These are phyloP conservation scores for Phymatocera aterrima DNA, from an alignment of 2,888 invertebrate genomes.

Conservation along the genomic window DNA sequence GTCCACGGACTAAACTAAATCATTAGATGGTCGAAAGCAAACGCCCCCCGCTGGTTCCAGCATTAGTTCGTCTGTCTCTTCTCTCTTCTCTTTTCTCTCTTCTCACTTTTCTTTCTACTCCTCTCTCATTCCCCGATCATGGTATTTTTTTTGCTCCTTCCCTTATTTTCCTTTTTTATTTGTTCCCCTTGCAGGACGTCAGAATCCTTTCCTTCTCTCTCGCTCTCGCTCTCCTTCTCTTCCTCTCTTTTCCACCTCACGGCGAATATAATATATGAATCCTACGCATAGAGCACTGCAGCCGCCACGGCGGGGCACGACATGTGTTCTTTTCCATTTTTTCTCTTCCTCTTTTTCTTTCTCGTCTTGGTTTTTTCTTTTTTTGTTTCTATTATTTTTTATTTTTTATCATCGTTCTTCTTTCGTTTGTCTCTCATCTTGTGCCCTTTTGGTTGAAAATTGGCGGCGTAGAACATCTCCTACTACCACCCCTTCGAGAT, in stretches of 20 bases:
- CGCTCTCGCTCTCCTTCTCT: constrained; percentile 7
- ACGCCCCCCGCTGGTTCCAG: constrained; percentile 68
- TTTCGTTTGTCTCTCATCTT: constrained; percentile 8
- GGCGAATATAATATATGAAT: constrained; percentile 67
- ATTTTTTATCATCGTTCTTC: no score
- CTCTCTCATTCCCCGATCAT: constrained; percentile 21
- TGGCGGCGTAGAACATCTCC: constrained; percentile 2
- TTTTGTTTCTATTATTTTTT: constrained; percentile 50
- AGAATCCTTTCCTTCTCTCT: constrained; percentile 45
- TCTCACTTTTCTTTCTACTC: constrained; percentile 44
- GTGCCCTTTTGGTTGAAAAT: constrained; percentile 47
- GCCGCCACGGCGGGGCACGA: constrained; percentile 70
- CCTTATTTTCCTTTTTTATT: background rate
- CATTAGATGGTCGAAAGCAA: constrained; percentile 70
- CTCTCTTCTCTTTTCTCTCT: constrained; percentile 62
- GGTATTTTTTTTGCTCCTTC: background rate
- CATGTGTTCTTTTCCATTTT: constrained; percentile 70
- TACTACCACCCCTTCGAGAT: constrained; percentile 21
- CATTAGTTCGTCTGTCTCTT: constrained; percentile 73
- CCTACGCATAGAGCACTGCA: constrained; percentile 71
- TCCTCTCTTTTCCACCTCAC: constrained; percentile 27
- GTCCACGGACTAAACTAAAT: constrained; percentile 66
- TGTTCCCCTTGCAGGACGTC: constrained; percentile 1
- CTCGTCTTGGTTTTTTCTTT: constrained; percentile 42
- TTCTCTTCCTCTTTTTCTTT: constrained; percentile 17